Evolutionary conservation across 2,888 invertebrate genomes (phyloP).

Genomic region (Ypsolopha sequella): DNA sequence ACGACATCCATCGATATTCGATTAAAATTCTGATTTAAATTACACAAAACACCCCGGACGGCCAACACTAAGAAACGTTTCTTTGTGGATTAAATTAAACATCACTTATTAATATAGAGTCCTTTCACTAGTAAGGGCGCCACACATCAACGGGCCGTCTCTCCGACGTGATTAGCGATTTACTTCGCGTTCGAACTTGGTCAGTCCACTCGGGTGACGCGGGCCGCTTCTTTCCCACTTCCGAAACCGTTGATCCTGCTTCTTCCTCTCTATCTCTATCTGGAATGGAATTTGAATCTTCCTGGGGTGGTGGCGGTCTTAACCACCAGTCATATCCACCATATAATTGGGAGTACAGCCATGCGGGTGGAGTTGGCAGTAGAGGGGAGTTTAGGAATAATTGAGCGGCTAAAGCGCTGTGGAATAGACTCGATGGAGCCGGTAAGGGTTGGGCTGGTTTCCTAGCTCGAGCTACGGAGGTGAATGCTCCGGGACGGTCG

Average conservation of each 20-base stretch:
- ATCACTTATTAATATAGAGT: background rate
- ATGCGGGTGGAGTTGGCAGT: conserved; percentile 81
- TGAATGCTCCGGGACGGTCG: conserved; percentile 67
- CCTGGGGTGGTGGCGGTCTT: conserved; percentile 49
- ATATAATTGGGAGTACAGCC: conserved; percentile 83
- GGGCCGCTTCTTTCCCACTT: conserved; percentile 59
- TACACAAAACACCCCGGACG: background rate
- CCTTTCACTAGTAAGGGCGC: conserved; percentile 75
- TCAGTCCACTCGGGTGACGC: conserved; percentile 67
- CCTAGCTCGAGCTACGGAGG: conserved; percentile 55
- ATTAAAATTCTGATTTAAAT: background rate
- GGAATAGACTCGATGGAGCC: conserved; percentile 62
- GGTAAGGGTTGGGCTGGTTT: conserved; percentile 59
- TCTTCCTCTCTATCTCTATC: conserved; percentile 55
- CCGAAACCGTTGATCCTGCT: conserved; percentile 37
- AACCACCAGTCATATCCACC: conserved; percentile 81
- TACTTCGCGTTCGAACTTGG: conserved; percentile 52
- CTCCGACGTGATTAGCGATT: conserved; percentile 51
- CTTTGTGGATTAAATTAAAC: background rate
- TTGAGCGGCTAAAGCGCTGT: conserved; percentile 73
- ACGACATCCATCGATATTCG: background rate
- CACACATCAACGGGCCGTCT: conserved; percentile 78
- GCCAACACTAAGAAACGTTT: no score
- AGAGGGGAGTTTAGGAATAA: conserved; percentile 81
- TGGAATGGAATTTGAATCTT: conserved; percentile 52